These are phyloP conservation scores for Podiceps cristatus DNA, from an alignment of 2,113 vertebrate species.

Conservation along the genomic window DNA sequence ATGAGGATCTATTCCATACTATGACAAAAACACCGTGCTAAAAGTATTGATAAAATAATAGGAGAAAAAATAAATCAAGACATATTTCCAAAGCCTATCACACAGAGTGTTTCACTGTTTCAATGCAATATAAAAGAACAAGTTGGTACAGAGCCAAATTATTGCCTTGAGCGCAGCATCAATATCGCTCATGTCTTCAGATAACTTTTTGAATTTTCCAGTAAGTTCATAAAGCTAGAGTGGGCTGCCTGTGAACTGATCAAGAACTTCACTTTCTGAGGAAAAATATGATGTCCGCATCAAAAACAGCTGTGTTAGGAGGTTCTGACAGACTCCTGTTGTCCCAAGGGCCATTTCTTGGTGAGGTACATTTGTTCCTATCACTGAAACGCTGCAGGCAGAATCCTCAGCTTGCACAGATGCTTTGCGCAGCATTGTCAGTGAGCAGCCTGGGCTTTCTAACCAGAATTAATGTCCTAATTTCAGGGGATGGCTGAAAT, in stretches of 20 bases:
- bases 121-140: background rate
- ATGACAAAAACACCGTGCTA: background rate
- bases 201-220: conserved; percentile 12
- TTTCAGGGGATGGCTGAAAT: background rate
- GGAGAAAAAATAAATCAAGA: conserved; percentile 1
- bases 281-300: background rate
- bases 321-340: background rate
- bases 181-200: background rate
- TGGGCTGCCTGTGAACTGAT: background rate
- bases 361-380: conserved; percentile 32
- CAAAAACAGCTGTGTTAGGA: conserved; percentile 16
- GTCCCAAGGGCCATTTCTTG: conserved; percentile 5
- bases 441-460: background rate
- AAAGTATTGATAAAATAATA: conserved; percentile 24
- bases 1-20: background rate
- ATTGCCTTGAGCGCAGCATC: conserved; percentile 30
- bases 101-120: background rate
- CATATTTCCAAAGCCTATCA: background rate
- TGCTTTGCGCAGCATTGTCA: conserved; percentile 3
- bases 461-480: background rate
- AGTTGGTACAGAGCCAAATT: conserved; percentile 13
- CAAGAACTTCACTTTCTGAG: conserved; percentile 1
- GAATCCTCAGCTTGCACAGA: conserved; percentile 36
- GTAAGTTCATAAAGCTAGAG: conserved; percentile 4
- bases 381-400: conserved; percentile 11